A percentile compares a stretch with the other conserved stretches of the same genome.
These are phyloP conservation scores for Xyliphius kryptos DNA, from an alignment of 2,113 vertebrate genomes.

Conservation along the genomic window DNA sequence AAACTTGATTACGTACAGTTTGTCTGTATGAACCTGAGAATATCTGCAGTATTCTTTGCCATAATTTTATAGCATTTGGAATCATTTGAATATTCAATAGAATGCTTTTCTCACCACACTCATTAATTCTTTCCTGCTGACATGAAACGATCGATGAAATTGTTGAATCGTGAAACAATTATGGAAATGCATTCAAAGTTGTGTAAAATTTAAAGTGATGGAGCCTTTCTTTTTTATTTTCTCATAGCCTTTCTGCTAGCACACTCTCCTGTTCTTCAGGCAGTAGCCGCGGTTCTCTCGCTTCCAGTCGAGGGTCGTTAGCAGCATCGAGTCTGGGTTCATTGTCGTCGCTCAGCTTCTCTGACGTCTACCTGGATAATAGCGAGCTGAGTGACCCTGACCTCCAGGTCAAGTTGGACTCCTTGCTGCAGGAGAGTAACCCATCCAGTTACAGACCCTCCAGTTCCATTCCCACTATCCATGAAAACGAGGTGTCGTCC, in stretches of 20 bases:
- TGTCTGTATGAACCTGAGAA: no score
- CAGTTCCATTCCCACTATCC: conserved; percentile 91
- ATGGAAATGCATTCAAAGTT: no score
- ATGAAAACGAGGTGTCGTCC: conserved; percentile 76
- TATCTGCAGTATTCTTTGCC: no score
- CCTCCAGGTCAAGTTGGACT: conserved; percentile 85
- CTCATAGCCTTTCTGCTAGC: conserved; percentile 81
- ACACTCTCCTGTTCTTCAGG: conserved; percentile 91
- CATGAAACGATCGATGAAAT: no score
- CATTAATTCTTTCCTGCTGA: no score
- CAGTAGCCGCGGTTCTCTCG: conserved; percentile 86
- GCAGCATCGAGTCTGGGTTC: conserved; percentile 87
- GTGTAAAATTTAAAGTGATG: no score
- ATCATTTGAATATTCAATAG: no score
- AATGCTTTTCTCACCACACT: no score
- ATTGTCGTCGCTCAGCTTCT: conserved; percentile 86
- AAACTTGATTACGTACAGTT: no score
- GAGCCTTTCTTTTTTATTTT: background rate
- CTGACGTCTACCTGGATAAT: conserved; percentile 49
- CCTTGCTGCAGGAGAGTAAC: conserved; percentile 77
- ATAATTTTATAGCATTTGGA: no score
- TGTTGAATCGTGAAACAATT: no score
- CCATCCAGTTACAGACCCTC: conserved; percentile 75
- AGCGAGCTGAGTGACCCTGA: conserved; percentile 77
- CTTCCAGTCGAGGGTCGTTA: conserved; percentile 87